Base-by-base conservation (phyloP, 1,140 invertebrate genomes). In the Parasteatoda tepidariorum region DNA sequence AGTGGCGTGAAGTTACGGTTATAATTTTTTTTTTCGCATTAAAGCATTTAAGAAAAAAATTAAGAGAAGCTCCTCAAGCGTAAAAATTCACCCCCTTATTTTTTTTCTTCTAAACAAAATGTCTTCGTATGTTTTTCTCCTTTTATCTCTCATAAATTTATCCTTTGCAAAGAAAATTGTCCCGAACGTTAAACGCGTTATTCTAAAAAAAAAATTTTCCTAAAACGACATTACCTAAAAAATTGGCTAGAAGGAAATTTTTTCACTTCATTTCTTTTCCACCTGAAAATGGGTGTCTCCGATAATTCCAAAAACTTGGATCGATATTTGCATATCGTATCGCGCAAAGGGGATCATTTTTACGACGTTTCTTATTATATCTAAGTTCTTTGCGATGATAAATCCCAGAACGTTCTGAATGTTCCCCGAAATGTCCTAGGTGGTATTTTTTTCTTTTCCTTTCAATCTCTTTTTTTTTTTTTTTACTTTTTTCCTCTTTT, bases 301-400 rank as follows among this genome's bases (percentile, higher is more conserved):
- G 78, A 81, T 81, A 81, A 81, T 81, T 81, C 78, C 22, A n/a
- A 79, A 81, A 15, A 15, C 48, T 18, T 67, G 31, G 78, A 81
- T 81, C 78, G 66, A 81, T 81, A 70, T 81, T 61, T 81, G 57
- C 64, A 70, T 81, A 81, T 81, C 78, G 67, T 33, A 5, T 81
- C 55, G 31, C 33, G 7, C 13, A 59, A 59, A 59, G 57, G 61
- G 78, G 78, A 71, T 70, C 67, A 68, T 70, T 81, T 70, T 81
- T 66, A 81, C 66, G 54, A 30, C 78, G 33, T 81, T 62, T 70
- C 78, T 70, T 81, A 67, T 68, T 79, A 79, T 79, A 48, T 30
- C 41, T 67, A 68, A 79, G 30, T 79, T 79, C 62, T 24, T n/a
- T 13, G 26, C 48, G 30, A 55, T 79, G 75, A 79, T 79, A 64